These are phyloP conservation scores for Peromyscus maniculatus DNA, from an alignment of 2,113 vertebrate species.

Conservation along the genomic window DNA sequence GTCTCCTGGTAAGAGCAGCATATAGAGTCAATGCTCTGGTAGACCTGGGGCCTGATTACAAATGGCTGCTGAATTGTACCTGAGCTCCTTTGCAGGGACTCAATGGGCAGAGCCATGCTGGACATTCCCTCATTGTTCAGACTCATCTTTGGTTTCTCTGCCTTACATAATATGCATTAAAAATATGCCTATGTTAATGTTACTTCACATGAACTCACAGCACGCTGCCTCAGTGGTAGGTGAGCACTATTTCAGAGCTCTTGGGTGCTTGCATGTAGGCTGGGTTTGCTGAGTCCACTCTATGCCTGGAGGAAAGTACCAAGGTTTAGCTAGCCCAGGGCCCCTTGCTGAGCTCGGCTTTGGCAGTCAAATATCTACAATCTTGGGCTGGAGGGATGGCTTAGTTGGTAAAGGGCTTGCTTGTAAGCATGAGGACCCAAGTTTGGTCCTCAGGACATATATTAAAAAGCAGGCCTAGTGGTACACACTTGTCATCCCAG, in stretches of 20 bases:
- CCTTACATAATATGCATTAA: not conserved
- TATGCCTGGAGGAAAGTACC: not conserved
- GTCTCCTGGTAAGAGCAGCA: no score
- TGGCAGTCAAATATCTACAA: not conserved
- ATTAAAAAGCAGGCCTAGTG: not conserved
- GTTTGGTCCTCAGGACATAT: not conserved
- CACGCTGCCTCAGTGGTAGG: not conserved
- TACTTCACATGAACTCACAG: not conserved
- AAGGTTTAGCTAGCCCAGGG: accelerated
- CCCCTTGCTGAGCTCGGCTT: not conserved
- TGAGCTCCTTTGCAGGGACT: not conserved
- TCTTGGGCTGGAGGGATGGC: no score
- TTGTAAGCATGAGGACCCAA: not conserved
- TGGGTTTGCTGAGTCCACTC: not conserved
- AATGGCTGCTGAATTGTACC: not conserved
- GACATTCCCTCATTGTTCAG: not conserved
- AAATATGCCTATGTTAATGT: not conserved
- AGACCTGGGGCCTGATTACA: not conserved
- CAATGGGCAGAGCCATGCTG: accelerated
- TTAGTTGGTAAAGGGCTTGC: not conserved
- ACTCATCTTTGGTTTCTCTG: not conserved
- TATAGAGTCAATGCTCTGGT: no score
- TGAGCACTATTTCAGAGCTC: not conserved
- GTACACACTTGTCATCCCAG: not conserved
- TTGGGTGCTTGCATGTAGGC: not conserved